Percentiles rank a stretch among this genome's conserved stretches.
phyloP scores from a whole-genome alignment of 2,797 vertebrate species.

The Craterocephalus amniculus region DNA sequence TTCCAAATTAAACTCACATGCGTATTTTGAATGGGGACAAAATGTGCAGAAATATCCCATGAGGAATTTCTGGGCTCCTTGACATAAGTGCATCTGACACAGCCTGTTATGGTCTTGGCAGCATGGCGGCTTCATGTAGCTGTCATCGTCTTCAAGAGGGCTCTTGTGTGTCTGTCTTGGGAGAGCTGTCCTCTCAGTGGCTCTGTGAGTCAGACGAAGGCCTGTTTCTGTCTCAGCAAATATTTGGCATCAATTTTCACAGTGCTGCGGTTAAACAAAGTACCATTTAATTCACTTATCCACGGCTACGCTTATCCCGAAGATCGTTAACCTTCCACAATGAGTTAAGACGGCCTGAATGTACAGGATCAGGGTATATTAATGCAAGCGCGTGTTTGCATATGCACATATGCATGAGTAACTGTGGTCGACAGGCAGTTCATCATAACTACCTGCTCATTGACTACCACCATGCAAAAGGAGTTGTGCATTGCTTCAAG shows the following conservation, averaged over 20 bases:
- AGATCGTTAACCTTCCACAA: slow-evolving; percentile 59
- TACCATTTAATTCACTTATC: slow-evolving; percentile 75
- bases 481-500: slow-evolving; percentile 28
- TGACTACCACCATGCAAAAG: slow-evolving; percentile 34
- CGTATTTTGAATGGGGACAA: slow-evolving; percentile 48
- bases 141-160: slow-evolving; percentile 63
- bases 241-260: slow-evolving; percentile 75
- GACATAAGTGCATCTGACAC: slow-evolving; percentile 73
- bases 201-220: slow-evolving; percentile 65
- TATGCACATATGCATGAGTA: slow-evolving; percentile 12
- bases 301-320: slow-evolving; percentile 49
- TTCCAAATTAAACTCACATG: slow-evolving; percentile 73
- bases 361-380: slow-evolving; percentile 17
- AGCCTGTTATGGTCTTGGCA: slow-evolving; percentile 61
- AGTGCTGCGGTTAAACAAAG: slow-evolving; percentile 69
- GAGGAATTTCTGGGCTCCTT: slow-evolving; percentile 41
- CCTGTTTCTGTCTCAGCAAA: slow-evolving; percentile 70
- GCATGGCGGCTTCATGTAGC: slow-evolving; percentile 64
- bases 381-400: slow-evolving; percentile 38
- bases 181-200: slow-evolving; percentile 64
- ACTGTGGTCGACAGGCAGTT: slow-evolving; percentile 46
- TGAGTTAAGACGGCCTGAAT: slow-evolving; percentile 44
- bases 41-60: slow-evolving; percentile 35
- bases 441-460: slow-evolving; percentile 53
- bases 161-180: slow-evolving; percentile 53